Percentiles rank a stretch among this genome's conserved stretches.
These are phyloP conservation scores for Thaumatotibia leucotreta DNA, from an alignment of 1,140 invertebrate species.

Conservation along the genomic window DNA sequence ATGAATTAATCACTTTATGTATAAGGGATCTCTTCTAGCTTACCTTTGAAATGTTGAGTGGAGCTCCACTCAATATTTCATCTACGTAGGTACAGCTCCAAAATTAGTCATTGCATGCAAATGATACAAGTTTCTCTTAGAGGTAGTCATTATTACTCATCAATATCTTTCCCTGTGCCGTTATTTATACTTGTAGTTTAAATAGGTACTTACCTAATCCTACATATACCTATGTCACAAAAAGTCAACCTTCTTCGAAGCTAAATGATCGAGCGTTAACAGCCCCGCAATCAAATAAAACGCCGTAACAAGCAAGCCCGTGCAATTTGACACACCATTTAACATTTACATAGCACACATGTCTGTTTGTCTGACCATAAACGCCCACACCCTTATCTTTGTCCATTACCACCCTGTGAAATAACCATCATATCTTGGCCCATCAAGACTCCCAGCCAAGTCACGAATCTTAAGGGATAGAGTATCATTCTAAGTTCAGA, in stretches of 20 bases:
- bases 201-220: no score
- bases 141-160: no score
- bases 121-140: no score
- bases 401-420: background rate
- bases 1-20: no score
- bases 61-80: no score
- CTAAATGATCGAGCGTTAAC: background rate
- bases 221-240: background rate
- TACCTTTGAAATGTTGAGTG: no score
- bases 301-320: background rate
- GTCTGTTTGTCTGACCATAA: conserved; percentile 5
- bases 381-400: background rate
- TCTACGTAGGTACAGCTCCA: no score
- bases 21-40: no score
- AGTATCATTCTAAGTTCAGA: background rate
- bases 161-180: no score
- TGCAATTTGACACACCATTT: conserved; percentile 9
- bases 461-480: background rate
- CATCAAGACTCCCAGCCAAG: background rate
- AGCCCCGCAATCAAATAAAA: conserved; percentile 2
- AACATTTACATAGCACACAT: conserved; percentile 10
- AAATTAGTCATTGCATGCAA: no score
- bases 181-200: no score
- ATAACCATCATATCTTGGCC: background rate
- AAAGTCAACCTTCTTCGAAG: background rate